Base-by-base conservation (phyloP, 2,113 vertebrate species). In the Hydrolagus affinis region DNA sequence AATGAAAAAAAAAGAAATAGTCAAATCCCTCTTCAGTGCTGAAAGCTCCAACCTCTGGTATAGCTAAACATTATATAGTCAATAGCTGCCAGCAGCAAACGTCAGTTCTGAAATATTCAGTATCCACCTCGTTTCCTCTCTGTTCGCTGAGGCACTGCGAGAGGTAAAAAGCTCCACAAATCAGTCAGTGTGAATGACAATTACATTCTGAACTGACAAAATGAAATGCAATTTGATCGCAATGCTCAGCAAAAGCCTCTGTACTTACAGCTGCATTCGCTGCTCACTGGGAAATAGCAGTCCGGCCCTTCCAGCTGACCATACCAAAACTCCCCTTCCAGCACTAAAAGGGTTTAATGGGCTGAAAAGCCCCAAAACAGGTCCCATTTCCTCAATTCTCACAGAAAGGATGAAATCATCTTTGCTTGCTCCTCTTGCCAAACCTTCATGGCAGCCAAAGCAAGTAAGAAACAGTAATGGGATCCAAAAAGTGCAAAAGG, bases 401-500 rank as follows among this genome's bases (percentile, higher is more conserved):
- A 17, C 17, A 66, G 17, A 64, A 66, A 68, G 3, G 3, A 83
- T 83, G 60, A 66, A 66, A 23, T 68, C 78, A 68, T 66, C 62
- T 25, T 83, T 66, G 11, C 56, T 15, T 23, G 28, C 7, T 30
- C 25, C 11, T 19, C 60, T 17, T 68, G 78, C 78, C 78, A 83
- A 83, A 83, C 28, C 64, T 83, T 83, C 60, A 32, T 83, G 17
- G 14, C 25, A 68, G 60, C 62, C 32, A 83, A 83, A 62, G 60
- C 78, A 83, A 68, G 60, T 83, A 28, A 83, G 78, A 66, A 66
- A 21, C 62, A 83, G 25, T 23, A 83, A 68, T 11, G 60, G 62
- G 62, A 68, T 68, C 78, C 62, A 83, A 83, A n/a, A 30, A 83
- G 60, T 44, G 44, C 25, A 28, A 83, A 60, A 80, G 62, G 66